Evolutionary conservation across 2,113 vertebrate genomes (phyloP), one percentile per base, ranked within the genome.

Genomic region (Helogale parvula): DNA sequence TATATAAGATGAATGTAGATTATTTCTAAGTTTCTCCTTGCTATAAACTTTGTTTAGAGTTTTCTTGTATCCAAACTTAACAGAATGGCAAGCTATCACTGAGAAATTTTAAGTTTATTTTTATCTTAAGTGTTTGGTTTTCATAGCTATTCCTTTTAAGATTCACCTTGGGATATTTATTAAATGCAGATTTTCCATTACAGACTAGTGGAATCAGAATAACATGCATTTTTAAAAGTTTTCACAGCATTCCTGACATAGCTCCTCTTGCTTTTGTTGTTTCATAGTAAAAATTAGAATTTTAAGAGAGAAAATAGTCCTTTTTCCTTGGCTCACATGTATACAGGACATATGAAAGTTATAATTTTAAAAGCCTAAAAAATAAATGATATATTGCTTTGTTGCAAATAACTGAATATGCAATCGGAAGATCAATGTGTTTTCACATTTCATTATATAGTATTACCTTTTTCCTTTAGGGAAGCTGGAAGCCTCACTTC

Each of bases 391-490:
- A 38, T 86, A 69, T 63, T 29, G 1, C 27, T 90, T 90, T 92
- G 35, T 63, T 63, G 33, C 93, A 89, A 84, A 88, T 12, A 16
- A 54, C 23, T 76, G 31, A 68, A 93, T 96, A 93, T 96, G 90
- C 90, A 74, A 29, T 38, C 95, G 23, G 0, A 13, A 80, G 29
- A 63, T 93, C 33, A 95, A 97, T n/a, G 12, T 54, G 5, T 52
- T 71, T 95, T 91, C 6, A 87, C 33, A 97, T 87, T 84, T 97
- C 47, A 93, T 94, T 85, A 92, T 86, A 80, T 38, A 45, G 31
- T 90, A 57, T 98, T 99, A 99, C 98, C 98, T 98, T 98, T 99
- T 88, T 98, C 98, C 87, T 98, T 99, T 94, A 96, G 84, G 52
- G 88, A 79, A 97, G 92, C 66, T 96, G 97, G 88, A 97, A 94